A percentile compares a stretch with the other conserved stretches of the same genome.
phyloP scores from a whole-genome alignment of 2,888 invertebrate species.

The Cerastis leucographa region DNA sequence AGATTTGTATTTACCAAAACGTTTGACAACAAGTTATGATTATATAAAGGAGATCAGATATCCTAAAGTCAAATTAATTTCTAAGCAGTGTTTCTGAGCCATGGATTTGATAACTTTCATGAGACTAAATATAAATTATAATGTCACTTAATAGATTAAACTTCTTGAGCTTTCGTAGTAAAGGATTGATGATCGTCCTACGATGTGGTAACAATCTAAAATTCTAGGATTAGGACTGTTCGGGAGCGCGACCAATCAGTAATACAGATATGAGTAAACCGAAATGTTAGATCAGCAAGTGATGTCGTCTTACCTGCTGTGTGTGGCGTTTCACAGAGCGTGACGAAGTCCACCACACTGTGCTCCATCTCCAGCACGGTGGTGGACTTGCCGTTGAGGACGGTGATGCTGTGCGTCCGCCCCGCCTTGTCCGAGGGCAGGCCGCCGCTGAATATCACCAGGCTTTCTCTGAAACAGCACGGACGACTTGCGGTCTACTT shows the following conservation, averaged over 20 bases:
- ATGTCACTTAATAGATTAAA: not conserved
- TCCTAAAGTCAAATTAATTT: not conserved
- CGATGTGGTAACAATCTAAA: not conserved
- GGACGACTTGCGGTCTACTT: not conserved
- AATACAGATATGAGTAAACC: not conserved
- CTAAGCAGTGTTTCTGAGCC: not conserved
- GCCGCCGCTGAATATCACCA: conserved; percentile 99
- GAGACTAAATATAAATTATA: not conserved
- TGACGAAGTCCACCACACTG: conserved; percentile 98
- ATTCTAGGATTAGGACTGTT: not conserved
- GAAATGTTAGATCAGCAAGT: not conserved
- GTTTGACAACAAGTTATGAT: not conserved
- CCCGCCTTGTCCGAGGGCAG: conserved; percentile 97
- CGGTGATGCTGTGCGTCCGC: conserved; percentile 98
- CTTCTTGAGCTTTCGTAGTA: not conserved
- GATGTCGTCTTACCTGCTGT: conserved; percentile 92
- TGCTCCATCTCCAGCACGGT: conserved; percentile 99
- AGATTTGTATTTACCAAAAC: not conserved
- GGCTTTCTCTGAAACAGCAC: conserved; percentile 94
- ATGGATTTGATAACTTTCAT: not conserved
- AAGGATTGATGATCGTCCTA: not conserved
- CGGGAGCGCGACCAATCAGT: not conserved
- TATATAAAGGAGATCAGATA: not conserved
- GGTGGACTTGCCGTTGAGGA: conserved; percentile 98
- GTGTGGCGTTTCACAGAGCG: conserved; percentile 98